phyloP scores from a whole-genome alignment of 2,113 vertebrate genomes.

The Amia ocellicauda region DNA sequence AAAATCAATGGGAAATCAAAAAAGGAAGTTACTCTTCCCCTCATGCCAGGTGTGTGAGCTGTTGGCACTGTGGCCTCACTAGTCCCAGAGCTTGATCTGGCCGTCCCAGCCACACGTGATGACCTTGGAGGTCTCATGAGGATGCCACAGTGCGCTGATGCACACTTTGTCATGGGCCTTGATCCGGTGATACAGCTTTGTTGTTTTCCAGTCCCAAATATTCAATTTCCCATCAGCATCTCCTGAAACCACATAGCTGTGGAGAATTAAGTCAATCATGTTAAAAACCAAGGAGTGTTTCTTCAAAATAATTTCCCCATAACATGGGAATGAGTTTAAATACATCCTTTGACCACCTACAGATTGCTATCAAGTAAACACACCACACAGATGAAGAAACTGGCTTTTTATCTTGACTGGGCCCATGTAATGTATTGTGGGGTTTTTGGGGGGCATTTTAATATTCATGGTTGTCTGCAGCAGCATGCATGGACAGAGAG shows the following conservation, averaged over 20 bases:
- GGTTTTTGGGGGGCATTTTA: too few relatives aligned
- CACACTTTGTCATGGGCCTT: slow-evolving; percentile 98
- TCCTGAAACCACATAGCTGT: slow-evolving; percentile 96
- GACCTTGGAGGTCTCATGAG: slow-evolving; percentile 97
- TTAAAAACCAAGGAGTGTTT: too few relatives aligned
- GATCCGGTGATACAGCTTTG: slow-evolving; percentile 94
- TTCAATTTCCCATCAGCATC: slow-evolving; percentile 98
- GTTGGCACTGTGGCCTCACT: slow-evolving; percentile 25
- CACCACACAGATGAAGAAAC: too few relatives aligned
- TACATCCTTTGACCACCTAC: too few relatives aligned
- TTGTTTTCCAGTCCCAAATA: slow-evolving; percentile 99
- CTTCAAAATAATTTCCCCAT: too few relatives aligned
- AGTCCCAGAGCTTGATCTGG: slow-evolving; percentile 97
- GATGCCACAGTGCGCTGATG: slow-evolving; percentile 96
- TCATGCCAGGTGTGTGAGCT: background rate
- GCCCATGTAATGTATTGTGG: too few relatives aligned
- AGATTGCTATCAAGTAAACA: too few relatives aligned
- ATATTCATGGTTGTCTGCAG: too few relatives aligned
- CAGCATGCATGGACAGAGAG: too few relatives aligned
- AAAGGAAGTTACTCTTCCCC: background rate
- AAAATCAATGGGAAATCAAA: background rate
- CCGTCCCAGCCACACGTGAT: slow-evolving; percentile 98
- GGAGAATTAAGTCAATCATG: background rate
- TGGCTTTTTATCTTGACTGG: too few relatives aligned
- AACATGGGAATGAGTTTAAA: too few relatives aligned